phyloP scores from a whole-genome alignment of 2,888 invertebrate species.

The Epirrita christyi region DNA sequence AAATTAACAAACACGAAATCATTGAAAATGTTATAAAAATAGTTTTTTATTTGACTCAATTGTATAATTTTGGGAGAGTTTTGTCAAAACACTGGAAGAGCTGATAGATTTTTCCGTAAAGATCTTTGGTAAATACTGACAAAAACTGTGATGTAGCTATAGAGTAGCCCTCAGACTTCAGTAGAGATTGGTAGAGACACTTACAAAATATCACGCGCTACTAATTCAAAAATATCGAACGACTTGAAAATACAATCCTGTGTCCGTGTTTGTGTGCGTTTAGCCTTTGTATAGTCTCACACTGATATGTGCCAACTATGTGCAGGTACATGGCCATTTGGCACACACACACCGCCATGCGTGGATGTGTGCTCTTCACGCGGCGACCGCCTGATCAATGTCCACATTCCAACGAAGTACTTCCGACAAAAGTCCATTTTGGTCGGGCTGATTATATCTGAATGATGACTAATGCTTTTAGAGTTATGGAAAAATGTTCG shows the following conservation, averaged over 20 bases:
- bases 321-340: conserved; percentile 52
- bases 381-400: conserved; percentile 70
- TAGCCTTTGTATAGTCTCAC: conserved; percentile 48
- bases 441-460: conserved; percentile 12
- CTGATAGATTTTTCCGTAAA: no score
- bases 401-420: conserved; percentile 69
- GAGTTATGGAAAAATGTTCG: conserved; percentile 9
- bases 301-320: conserved; percentile 52
- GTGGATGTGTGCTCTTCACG: conserved; percentile 60
- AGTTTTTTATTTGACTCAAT: no score
- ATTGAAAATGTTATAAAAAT: no score
- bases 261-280: conserved; percentile 39
- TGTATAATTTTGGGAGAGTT: no score
- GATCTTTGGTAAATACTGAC: no score
- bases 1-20: no score
- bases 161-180: not conserved
- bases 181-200: not conserved
- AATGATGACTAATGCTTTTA: conserved; percentile 27
- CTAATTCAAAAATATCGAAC: conserved; percentile 30
- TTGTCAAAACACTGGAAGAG: no score
- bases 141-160: no score
- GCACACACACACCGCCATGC: conserved; percentile 54
- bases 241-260: conserved; percentile 46
- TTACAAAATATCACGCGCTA: not conserved
- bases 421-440: conserved; percentile 39